Evolutionary conservation across 1,140 invertebrate species (phyloP).

Genomic region (Drosophila repletoides): DNA sequence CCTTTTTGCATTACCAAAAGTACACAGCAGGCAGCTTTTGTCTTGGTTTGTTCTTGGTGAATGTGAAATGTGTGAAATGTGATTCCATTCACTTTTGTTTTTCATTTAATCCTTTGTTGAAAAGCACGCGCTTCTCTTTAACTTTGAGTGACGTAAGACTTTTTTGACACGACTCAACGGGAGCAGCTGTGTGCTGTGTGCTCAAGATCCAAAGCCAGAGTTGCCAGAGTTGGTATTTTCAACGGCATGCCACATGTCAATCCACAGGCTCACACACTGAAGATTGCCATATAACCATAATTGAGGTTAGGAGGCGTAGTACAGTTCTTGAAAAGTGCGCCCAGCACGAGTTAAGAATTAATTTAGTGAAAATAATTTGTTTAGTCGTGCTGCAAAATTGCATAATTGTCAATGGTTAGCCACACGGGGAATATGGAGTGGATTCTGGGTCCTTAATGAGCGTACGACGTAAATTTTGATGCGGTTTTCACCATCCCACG

Average conservation of each 20-base stretch:
- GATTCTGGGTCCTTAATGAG: slow-evolving; percentile 58
- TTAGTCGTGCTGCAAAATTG: slow-evolving; percentile 74
- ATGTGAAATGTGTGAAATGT: background rate
- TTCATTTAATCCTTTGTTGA: slow-evolving; percentile 2
- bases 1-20: too few relatives aligned
- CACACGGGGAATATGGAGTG: too few relatives aligned
- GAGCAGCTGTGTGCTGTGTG: slow-evolving; percentile 53
- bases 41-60: background rate
- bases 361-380: slow-evolving; percentile 81
- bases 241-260: slow-evolving; percentile 60
- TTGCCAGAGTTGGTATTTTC: slow-evolving; percentile 31
- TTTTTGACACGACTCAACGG: background rate
- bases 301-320: slow-evolving; percentile 53
- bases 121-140: slow-evolving; percentile 22
- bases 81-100: background rate
- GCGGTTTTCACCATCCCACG: slow-evolving; percentile 37
- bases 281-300: slow-evolving; percentile 36
- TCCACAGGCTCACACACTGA: slow-evolving; percentile 39
- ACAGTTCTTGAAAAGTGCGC: slow-evolving; percentile 70
- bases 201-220: slow-evolving; percentile 24
- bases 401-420: slow-evolving; percentile 70
- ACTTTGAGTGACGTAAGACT: too few relatives aligned
- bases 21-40: slow-evolving; percentile 44
- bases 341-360: slow-evolving; percentile 81
- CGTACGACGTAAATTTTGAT: slow-evolving; percentile 21